A percentile compares a stretch with the other conserved stretches of the same genome.
Evolutionary conservation across 2,797 vertebrate species (phyloP).

Genomic region (Alcedo quadribrachys): DNA sequence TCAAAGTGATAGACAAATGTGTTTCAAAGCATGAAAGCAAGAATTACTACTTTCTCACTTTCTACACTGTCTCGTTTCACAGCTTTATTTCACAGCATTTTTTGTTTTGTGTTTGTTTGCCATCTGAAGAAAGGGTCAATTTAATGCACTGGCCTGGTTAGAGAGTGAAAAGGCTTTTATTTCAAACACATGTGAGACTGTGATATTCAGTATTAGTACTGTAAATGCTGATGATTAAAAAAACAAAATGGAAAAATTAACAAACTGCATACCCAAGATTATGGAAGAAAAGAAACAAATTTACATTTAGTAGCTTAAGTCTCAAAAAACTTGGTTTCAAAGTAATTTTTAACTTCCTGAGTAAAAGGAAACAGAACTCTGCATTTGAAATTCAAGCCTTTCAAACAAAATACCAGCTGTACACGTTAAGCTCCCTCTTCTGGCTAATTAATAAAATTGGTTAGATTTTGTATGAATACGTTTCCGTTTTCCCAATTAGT

Average conservation of each 20-base stretch:
- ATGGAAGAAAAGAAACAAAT: not conserved
- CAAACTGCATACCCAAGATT: not conserved
- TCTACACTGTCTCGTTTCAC: not conserved
- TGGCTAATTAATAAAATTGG: slow-evolving; percentile 18
- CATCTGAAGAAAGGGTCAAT: not conserved
- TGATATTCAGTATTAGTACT: not conserved
- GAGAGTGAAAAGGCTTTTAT: not conserved
- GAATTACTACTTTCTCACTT: not conserved
- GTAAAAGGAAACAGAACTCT: not conserved
- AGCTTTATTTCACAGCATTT: not conserved
- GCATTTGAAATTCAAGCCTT: not conserved
- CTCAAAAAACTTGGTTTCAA: not conserved
- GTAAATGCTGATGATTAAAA: not conserved
- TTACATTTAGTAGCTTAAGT: not conserved
- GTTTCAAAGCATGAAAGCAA: not conserved
- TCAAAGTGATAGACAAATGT: not conserved
- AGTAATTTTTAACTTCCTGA: not conserved
- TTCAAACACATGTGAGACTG: not conserved
- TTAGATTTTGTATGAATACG: not conserved
- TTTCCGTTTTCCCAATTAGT: not conserved
- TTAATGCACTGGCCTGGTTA: not conserved
- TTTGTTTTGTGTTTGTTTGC: not conserved
- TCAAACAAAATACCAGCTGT: not conserved
- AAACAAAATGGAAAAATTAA: not conserved
- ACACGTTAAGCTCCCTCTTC: slow-evolving; percentile 50